Evolutionary conservation across 2,888 invertebrate genomes (phyloP), one percentile per base, ranked within the genome.

Genomic region (Ormyrus thymus): DNA sequence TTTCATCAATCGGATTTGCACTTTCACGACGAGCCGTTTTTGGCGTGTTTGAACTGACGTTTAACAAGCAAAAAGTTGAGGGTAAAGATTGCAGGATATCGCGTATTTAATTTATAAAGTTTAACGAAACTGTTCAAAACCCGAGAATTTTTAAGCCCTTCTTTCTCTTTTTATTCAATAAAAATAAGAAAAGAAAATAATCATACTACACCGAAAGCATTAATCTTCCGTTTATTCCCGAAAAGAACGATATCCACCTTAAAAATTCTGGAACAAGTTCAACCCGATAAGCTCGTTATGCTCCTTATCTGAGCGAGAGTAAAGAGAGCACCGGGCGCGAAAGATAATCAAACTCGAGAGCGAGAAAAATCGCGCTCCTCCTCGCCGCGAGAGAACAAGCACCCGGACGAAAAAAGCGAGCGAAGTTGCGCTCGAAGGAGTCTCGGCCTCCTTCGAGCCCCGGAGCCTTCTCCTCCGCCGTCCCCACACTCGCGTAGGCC

Each of bases 301-400:
- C n/a, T 56, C 65, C 46, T 73, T 73, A 73, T 73, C 64, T 11
- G 15, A 9, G 29, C 29, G 29, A 29, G 29, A 45, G 46, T 46
- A 62, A 64, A 48, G 45, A 64, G 64, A 55, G 55, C 29, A 53
- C 46, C 51, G 10, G 55, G 50, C 43, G 13, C 29, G 29, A 29
- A 29, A 55, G 77, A 66, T 61, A 77, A 68, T 64, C 69, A 70
- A 76, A 76, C 55, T 70, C 29, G 51, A 58, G 53, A 15, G 64
- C 43, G 64, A 70, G 76, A 76, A 76, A 70, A 76, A 76, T 76
- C 64, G 59, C 74, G 43, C 65, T 56, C 50, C 13, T n/a, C 46
- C 13, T 29, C 5, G 48, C 53, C 48, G 55, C 10, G 6, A 48
- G 4, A 29, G 4, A 29, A 4, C 29, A 4, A 29, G 29, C 29